Conservation (phyloP, 2,797 vertebrate genomes). For the Crocodylus rhombifer region DNA sequence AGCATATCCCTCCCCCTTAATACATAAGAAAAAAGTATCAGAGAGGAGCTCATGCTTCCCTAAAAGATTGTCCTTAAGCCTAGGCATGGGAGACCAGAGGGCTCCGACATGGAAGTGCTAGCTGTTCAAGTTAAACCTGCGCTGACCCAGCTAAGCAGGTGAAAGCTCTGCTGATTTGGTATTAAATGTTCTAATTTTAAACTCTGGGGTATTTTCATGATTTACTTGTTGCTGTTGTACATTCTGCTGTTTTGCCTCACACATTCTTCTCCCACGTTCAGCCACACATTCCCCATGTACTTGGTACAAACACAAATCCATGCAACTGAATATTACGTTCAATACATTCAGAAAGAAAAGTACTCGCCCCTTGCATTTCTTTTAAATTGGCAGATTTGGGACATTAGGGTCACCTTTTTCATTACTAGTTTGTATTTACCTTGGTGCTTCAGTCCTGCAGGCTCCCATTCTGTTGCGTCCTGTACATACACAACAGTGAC, state of each 20-base stretch:
- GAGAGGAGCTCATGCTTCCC: not conserved
- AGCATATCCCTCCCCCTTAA: not conserved
- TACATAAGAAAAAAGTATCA: not conserved
- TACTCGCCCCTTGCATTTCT: not conserved
- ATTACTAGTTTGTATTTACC: not conserved
- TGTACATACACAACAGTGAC: not conserved
- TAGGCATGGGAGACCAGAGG: fast-evolving
- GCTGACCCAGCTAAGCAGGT: not conserved
- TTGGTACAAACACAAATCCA: not conserved
- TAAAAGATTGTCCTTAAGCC: not conserved
- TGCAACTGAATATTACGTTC: not conserved
- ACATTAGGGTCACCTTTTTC: not conserved
- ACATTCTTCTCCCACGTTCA: not conserved
- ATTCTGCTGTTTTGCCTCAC: not conserved
- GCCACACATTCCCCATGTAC: not conserved
- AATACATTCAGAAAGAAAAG: not conserved
- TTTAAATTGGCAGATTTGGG: not conserved
- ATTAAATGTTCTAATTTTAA: not conserved
- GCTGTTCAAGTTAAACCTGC: not conserved
- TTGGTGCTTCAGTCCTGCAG: not conserved
- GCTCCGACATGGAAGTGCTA: not conserved
- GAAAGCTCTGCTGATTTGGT: fast-evolving
- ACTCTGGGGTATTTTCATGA: not conserved
- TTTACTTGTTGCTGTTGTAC: not conserved
- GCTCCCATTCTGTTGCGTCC: not conserved